phyloP scores from a whole-genome alignment of 2,888 invertebrate species.

The Andrena flavipes region DNA sequence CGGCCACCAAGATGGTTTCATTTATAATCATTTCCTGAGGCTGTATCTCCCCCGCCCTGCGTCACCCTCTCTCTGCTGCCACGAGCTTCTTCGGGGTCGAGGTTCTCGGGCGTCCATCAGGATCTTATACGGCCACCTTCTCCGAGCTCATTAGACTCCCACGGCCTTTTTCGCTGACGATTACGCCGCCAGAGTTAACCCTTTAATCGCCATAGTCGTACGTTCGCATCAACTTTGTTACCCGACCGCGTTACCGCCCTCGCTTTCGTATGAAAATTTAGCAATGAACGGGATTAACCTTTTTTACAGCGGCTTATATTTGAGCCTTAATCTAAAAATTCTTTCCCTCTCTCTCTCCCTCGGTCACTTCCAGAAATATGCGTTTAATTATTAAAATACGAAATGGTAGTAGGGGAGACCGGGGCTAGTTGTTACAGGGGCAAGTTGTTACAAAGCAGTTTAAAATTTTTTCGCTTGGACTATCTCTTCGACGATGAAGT shows the following conservation, averaged over 20 bases:
- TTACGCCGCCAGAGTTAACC: conserved; percentile 48
- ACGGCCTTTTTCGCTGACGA: conserved; percentile 39
- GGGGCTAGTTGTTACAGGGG: no score
- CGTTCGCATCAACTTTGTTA: conserved; percentile 36
- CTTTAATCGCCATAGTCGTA: conserved; percentile 46
- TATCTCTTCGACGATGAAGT: no score
- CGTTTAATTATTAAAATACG: conserved; percentile 46
- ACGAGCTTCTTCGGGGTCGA: conserved; percentile 52
- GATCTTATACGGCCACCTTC: conserved; percentile 56
- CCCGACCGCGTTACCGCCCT: neutral
- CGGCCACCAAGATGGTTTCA: conserved; percentile 79
- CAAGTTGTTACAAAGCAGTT: no score
- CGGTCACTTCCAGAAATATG: conserved; percentile 44
- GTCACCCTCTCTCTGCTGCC: neutral
- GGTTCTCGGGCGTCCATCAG: conserved; percentile 61
- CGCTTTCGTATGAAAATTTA: conserved; percentile 23
- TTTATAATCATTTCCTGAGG: conserved; percentile 83
- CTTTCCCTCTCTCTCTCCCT: neutral
- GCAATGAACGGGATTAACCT: conserved; percentile 25
- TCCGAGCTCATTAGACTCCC: conserved; percentile 60
- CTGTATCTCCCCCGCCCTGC: conserved; percentile 73
- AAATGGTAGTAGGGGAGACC: no score
- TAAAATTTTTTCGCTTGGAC: no score
- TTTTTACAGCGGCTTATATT: conserved; percentile 5
- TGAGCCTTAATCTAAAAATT: conserved; percentile 6